Percentiles rank a stretch among this genome's conserved stretches.
phyloP scores from a whole-genome alignment of 2,113 vertebrate species.

The Egretta garzetta region DNA sequence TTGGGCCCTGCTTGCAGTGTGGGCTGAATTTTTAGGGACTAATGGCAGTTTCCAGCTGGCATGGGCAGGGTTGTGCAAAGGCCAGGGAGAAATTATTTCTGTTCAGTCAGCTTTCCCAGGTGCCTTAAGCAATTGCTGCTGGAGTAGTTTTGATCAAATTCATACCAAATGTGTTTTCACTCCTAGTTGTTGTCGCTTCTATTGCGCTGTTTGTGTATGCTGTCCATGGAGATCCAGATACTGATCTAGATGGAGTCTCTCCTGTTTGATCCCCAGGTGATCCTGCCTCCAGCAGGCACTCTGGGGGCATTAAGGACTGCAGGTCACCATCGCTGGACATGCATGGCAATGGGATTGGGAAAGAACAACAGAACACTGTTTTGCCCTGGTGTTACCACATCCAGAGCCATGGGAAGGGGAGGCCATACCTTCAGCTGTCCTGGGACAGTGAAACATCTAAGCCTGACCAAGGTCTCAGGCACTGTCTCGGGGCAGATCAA shows the following conservation, averaged over 20 bases:
- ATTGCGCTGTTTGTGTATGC: not conserved
- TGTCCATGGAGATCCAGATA: not conserved
- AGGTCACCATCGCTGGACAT: not conserved
- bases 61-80: not conserved
- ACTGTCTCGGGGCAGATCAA: not conserved
- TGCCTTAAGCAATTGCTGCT: not conserved
- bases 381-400: not conserved
- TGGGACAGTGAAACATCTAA: not conserved
- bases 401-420: not conserved
- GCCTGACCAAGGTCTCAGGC: not conserved
- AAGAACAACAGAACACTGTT: not conserved
- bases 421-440: not conserved
- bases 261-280: not conserved
- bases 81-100: not conserved
- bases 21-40: not conserved
- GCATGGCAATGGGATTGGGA: not conserved
- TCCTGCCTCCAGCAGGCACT: not conserved
- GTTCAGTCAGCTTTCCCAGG: conserved; percentile 14
- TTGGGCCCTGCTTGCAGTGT: not conserved
- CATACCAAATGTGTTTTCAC: not conserved
- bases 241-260: not conserved
- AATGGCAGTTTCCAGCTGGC: not conserved
- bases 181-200: not conserved
- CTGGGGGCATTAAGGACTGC: not conserved
- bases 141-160: not conserved